Conservation (phyloP, 2,797 vertebrate genomes). For the Masticophis lateralis region DNA sequence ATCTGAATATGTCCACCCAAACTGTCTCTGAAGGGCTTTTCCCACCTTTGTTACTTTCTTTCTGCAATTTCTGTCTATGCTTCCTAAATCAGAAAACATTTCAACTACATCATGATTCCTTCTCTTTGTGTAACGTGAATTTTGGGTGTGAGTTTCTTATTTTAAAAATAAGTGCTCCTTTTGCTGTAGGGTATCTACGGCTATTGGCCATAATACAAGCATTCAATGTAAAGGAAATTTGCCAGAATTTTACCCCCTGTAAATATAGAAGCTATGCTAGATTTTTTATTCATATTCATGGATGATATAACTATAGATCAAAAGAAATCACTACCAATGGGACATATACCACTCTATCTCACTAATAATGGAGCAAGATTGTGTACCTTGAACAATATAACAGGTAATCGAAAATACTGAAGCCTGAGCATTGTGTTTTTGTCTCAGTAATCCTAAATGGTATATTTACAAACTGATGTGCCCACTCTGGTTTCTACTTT, state of each 20-base stretch:
- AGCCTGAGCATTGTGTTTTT: slow-evolving; percentile 7
- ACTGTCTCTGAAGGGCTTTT: slow-evolving; percentile 24
- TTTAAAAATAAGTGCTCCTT: background rate
- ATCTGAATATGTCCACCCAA: background rate
- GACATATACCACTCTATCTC: background rate
- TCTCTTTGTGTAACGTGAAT: background rate
- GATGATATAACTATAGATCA: background rate
- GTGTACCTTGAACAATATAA: slow-evolving; percentile 26
- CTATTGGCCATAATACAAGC: background rate
- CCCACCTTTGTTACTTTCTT: slow-evolving; percentile 1
- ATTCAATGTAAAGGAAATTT: background rate
- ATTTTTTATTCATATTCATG: background rate
- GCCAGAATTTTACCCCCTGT: background rate
- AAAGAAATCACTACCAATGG: background rate
- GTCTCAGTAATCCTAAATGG: slow-evolving; percentile 6
- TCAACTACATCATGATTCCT: slow-evolving; percentile 54
- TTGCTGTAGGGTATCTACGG: background rate
- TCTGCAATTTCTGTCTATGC: slow-evolving; percentile 34
- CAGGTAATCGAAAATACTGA: slow-evolving; percentile 28
- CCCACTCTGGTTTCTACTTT: slow-evolving; percentile 13
- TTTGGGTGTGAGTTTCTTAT: background rate
- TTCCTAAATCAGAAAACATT: slow-evolving; percentile 47
- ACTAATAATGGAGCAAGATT: background rate
- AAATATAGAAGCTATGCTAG: background rate
- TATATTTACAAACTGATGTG: slow-evolving; percentile 16